A percentile compares a stretch with the other conserved stretches of the same genome.
phyloP scores from a whole-genome alignment of 2,113 vertebrate species.

The Euleptes europaea region DNA sequence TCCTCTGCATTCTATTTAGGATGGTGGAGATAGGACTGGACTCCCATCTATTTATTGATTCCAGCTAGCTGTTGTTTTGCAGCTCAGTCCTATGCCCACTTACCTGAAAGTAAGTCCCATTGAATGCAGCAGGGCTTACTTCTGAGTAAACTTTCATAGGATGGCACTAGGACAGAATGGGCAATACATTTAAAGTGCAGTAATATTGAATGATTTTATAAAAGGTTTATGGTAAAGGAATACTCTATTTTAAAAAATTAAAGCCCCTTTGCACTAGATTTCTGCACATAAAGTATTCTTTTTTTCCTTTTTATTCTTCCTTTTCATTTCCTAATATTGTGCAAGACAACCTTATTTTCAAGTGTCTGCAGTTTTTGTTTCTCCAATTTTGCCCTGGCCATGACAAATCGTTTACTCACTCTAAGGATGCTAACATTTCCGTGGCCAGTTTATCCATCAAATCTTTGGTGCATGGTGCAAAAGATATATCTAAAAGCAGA shows the following conservation, averaged over 20 bases:
- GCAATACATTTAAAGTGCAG: not conserved
- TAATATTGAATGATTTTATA: not conserved
- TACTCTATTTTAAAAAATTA: not conserved
- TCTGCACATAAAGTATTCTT: not conserved
- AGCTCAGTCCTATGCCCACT: no score
- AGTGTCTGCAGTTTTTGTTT: not conserved
- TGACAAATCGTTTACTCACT: not conserved
- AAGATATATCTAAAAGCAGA: not conserved
- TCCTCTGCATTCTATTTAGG: not conserved
- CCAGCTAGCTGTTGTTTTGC: not conserved
- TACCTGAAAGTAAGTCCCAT: no score
- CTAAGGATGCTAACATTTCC: not conserved
- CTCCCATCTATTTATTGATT: not conserved
- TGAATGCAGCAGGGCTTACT: no score
- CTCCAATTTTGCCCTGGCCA: not conserved
- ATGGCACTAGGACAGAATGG: not conserved
- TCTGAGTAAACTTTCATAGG: no score
- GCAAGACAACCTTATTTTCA: not conserved
- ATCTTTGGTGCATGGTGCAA: slow-evolving; percentile 14
- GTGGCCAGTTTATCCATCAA: slow-evolving; percentile 12
- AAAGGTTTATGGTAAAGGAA: not conserved
- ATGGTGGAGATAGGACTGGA: not conserved
- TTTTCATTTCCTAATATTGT: not conserved
- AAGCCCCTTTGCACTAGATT: not conserved
- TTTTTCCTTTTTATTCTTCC: not conserved